A percentile compares a stretch with the other conserved stretches of the same genome.
These are phyloP conservation scores for Gasteruption jaculator DNA, from an alignment of 2,888 invertebrate genomes.

Conservation along the genomic window DNA sequence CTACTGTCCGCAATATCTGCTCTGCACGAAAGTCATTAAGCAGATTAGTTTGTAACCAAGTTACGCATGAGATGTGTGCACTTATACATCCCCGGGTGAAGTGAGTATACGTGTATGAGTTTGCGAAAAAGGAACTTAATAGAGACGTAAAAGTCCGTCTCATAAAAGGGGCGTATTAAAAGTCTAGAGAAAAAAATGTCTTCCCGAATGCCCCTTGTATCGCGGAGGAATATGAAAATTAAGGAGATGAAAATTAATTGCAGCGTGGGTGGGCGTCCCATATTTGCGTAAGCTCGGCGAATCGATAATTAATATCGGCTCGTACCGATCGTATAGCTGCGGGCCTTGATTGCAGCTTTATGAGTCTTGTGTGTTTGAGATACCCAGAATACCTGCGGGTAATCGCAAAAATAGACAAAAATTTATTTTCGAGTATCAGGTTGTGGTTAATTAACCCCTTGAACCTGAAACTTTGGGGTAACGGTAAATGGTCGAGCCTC, in stretches of 20 bases:
- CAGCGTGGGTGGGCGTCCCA: constrained; percentile 29
- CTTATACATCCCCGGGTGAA: neutral
- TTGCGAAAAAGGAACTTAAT: constrained; percentile 28
- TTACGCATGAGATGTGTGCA: no score
- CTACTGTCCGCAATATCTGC: constrained; percentile 28
- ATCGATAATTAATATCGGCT: constrained; percentile 48
- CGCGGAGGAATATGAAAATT: no score
- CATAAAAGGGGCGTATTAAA: constrained; percentile 22
- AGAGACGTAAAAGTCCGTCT: constrained; percentile 36
- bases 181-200: constrained; percentile 26
- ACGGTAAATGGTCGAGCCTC: no score
- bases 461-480: no score
- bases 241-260: constrained; percentile 39
- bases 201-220: constrained; percentile 30
- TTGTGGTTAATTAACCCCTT: no score
- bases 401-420: no score
- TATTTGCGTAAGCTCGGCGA: constrained; percentile 36
- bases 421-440: no score
- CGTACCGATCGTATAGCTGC: no score
- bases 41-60: constrained; percentile 36
- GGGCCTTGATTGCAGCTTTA: no score
- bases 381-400: no score
- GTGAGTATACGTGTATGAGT: neutral
- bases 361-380: no score
- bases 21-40: constrained; percentile 39